phyloP scores from a whole-genome alignment of 2,113 vertebrate genomes.

The Tragulus kanchil region DNA sequence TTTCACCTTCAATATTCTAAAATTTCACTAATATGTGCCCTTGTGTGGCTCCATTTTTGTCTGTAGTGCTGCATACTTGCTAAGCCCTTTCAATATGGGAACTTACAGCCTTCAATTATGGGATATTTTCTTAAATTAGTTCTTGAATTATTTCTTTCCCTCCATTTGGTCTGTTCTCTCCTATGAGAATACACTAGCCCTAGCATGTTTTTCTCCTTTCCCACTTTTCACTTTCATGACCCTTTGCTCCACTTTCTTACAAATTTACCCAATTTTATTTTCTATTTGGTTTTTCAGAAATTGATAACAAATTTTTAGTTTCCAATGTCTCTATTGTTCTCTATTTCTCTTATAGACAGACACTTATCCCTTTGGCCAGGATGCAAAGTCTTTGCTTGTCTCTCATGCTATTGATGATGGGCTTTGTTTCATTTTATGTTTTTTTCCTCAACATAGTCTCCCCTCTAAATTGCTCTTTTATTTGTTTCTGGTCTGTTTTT shows the following conservation, averaged over 20 bases:
- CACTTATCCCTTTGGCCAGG: neutral
- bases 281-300: slow-evolving; percentile 17
- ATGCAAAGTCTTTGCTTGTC: neutral
- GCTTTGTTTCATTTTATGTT: slow-evolving; percentile 29
- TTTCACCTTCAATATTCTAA: slow-evolving; percentile 24
- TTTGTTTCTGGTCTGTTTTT: neutral
- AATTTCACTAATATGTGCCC: neutral
- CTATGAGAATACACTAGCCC: neutral
- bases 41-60: neutral
- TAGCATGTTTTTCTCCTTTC: neutral
- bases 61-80: neutral
- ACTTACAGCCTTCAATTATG: neutral
- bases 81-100: neutral
- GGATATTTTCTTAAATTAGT: slow-evolving; percentile 15
- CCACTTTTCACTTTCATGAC: neutral
- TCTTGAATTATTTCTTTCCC: neutral
- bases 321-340: neutral
- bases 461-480: neutral
- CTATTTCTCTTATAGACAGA: neutral
- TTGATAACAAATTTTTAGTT: neutral
- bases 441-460: neutral
- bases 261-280: neutral
- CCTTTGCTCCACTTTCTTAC: neutral
- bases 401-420: neutral
- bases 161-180: neutral